Evolutionary conservation across 2,113 vertebrate species (phyloP), one percentile per base, ranked within the genome.

Genomic region (Eurypyga helias): DNA sequence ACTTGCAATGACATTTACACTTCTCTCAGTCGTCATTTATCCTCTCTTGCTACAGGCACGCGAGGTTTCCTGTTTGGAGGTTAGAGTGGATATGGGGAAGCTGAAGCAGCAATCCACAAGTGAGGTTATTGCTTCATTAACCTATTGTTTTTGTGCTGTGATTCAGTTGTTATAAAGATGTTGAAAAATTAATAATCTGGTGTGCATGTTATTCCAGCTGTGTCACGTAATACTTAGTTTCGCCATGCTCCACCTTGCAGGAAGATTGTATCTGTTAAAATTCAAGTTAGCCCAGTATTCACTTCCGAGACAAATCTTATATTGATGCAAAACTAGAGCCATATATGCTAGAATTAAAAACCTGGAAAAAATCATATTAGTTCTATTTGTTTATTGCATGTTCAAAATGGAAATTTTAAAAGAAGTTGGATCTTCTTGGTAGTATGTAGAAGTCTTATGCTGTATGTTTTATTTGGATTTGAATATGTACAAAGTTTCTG

Each of bases 11-110:
- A 57, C 70, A 69, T 78, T 41, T 43, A n/a, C 11, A 7, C 41
- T 62, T 76, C 36, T 92, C 45, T 87, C 70, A 80, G 24, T 51
- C 9, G 10, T 72, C 79, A 17, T 86, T 76, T 71, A 26, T 78
- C 24, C 11, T 92, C 46, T 91, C 83, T 93, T 71, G 23, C 89
- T 97, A 78, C 93, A 98, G 98, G 90, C 98, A 86, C 97, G 97
- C 15, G 98, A 98, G 19, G 51, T 98, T 94, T 98, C 97, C 96
- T 90, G 97, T 95, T 84, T 98, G 81, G 98, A 98, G 80, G 90
- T 98, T 61, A 95, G 82, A 18, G 81, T 98, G 81, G 96, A 98
- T 64, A 84, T 48, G 0, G 75, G 83, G 87, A 97, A 97, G 81
- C 60, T 96, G 92, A 96, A 96, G 73, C 96, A 83, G 82, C 96